Percentiles rank a stretch among this genome's conserved stretches.
Conservation (phyloP, 2,888 invertebrate species). For the Nebria salina region DNA sequence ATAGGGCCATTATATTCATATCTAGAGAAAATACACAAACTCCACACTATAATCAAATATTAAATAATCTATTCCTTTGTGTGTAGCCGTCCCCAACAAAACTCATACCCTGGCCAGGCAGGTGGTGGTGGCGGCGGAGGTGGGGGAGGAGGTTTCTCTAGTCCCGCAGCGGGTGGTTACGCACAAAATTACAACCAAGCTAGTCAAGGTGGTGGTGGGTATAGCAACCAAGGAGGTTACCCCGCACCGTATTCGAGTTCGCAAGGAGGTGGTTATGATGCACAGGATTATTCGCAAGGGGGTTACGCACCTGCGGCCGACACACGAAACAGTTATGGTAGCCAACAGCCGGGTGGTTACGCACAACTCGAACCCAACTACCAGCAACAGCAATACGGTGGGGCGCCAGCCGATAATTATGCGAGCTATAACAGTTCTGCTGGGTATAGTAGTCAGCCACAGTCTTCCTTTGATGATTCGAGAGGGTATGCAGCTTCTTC, state of each 20-base stretch:
- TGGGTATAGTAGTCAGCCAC: conserved; percentile 48
- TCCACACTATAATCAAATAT: neutral
- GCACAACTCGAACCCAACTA: conserved; percentile 49
- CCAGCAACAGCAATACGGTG: conserved; percentile 46
- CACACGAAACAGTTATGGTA: conserved; percentile 48
- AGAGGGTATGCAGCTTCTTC: conserved; percentile 49
- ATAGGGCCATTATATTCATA: neutral
- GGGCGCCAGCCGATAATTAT: conserved; percentile 48
- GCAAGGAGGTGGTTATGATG: conserved; percentile 41
- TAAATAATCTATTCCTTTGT: neutral
- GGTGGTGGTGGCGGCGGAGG: conserved; percentile 24
- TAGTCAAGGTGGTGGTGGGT: conserved; percentile 17
- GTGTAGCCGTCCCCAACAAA: conserved; percentile 21
- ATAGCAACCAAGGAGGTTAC: conserved; percentile 5
- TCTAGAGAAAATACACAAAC: neutral
- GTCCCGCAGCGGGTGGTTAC: conserved; percentile 27
- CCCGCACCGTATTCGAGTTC: conserved; percentile 14
- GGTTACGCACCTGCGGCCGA: conserved; percentile 47
- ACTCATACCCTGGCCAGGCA: conserved; percentile 21
- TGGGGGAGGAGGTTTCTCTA: conserved; percentile 29
- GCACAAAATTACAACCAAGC: conserved; percentile 27
- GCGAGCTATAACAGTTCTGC: conserved; percentile 48
- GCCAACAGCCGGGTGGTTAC: conserved; percentile 47
- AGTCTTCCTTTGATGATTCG: conserved; percentile 49
- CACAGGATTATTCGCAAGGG: conserved; percentile 28